These are phyloP conservation scores for Brachyalestes nurse DNA, from an alignment of 2,797 vertebrate species.

Conservation along the genomic window DNA sequence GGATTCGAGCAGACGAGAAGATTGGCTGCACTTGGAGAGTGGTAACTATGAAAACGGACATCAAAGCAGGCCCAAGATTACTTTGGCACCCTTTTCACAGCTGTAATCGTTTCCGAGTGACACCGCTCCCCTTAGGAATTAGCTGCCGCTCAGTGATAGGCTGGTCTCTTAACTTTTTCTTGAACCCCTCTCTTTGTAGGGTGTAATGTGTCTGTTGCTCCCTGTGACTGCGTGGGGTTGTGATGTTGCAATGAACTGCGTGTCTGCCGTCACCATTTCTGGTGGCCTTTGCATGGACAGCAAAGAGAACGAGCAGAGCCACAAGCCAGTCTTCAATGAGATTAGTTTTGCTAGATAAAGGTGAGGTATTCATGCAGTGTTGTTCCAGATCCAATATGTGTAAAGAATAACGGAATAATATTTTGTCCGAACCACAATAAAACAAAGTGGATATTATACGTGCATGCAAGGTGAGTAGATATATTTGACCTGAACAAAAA, in stretches of 20 bases:
- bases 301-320: background rate
- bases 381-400: background rate
- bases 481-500: background rate
- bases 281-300: background rate
- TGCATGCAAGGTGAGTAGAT: background rate
- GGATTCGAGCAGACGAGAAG: background rate
- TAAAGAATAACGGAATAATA: background rate
- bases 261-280: conserved; percentile 49
- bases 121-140: conserved; percentile 6
- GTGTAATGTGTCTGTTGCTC: conserved; percentile 21
- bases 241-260: conserved; percentile 20
- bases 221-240: background rate
- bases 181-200: conserved; percentile 3
- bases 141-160: background rate
- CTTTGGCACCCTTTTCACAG: conserved; percentile 21
- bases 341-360: background rate
- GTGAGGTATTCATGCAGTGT: background rate
- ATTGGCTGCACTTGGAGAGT: background rate
- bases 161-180: background rate
- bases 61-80: conserved; percentile 27
- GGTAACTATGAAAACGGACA: conserved; percentile 32
- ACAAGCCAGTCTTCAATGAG: background rate
- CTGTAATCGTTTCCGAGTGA: conserved; percentile 27
- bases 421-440: background rate
- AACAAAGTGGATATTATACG: background rate